Evolutionary conservation across 2,113 vertebrate species (phyloP).

Genomic region (Odobenus rosmarus): DNA sequence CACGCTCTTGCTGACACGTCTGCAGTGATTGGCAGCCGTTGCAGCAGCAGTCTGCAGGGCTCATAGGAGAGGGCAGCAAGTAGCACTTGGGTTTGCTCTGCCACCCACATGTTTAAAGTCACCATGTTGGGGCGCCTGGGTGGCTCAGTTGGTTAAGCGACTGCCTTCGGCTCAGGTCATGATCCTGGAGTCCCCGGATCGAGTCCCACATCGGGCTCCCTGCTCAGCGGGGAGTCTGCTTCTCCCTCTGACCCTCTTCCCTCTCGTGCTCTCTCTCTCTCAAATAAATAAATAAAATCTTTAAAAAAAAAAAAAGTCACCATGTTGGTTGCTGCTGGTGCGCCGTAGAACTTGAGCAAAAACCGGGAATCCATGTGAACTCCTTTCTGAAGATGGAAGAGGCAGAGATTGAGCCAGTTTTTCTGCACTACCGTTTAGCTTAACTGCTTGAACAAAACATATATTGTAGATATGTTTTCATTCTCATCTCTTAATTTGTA

Average conservation of each 20-base stretch:
- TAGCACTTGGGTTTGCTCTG: background rate
- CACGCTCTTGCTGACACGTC: background rate
- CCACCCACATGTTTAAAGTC: background rate
- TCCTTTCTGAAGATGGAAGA: background rate
- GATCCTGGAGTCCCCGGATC: too few relatives aligned
- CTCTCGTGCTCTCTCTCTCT: too few relatives aligned
- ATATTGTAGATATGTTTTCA: background rate
- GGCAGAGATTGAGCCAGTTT: background rate
- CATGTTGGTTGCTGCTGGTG: background rate
- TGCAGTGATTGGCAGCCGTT: background rate
- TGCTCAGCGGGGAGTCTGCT: too few relatives aligned
- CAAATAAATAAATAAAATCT: too few relatives aligned
- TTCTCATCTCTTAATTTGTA: background rate
- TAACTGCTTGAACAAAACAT: background rate
- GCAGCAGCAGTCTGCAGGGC: background rate
- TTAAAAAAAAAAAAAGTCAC: too few relatives aligned
- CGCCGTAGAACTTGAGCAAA: background rate
- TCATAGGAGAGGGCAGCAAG: background rate
- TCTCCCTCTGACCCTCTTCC: too few relatives aligned
- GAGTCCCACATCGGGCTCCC: too few relatives aligned
- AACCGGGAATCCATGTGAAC: background rate
- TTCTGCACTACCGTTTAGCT: background rate
- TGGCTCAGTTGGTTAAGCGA: too few relatives aligned
- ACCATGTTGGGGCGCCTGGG: too few relatives aligned
- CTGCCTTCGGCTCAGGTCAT: too few relatives aligned